Conservation (phyloP, 2,113 vertebrate genomes). For the Odocoileus virginianus region DNA sequence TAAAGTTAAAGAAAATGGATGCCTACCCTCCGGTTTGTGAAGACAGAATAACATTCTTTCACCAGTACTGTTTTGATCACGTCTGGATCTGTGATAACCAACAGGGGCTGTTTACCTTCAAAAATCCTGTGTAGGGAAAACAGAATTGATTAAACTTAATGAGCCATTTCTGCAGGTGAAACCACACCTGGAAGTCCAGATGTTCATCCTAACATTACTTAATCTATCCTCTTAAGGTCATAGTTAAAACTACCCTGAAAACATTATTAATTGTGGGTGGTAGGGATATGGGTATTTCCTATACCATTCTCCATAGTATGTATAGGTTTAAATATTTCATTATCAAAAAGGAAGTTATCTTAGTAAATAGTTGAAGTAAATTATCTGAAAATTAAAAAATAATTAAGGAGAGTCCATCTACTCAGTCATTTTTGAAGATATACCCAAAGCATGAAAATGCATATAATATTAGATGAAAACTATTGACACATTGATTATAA, state of each 20-base stretch:
- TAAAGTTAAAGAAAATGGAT: background rate
- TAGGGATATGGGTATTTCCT: background rate
- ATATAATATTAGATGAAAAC: background rate
- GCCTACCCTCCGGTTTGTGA: background rate
- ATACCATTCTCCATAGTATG: background rate
- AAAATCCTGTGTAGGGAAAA: slow-evolving; percentile 76
- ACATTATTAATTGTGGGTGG: background rate
- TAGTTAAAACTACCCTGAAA: background rate
- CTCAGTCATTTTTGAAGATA: background rate
- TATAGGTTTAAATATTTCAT: background rate
- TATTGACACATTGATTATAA: background rate
- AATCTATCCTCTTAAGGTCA: background rate
- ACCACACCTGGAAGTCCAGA: background rate
- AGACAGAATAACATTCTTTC: background rate
- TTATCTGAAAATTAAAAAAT: background rate
- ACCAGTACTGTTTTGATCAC: background rate
- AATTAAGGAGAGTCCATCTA: background rate
- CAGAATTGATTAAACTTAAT: background rate
- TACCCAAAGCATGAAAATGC: background rate
- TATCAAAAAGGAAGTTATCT: background rate
- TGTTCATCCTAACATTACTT: background rate
- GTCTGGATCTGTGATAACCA: background rate
- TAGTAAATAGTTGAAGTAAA: background rate
- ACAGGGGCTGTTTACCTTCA: slow-evolving; percentile 72
- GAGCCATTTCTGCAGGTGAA: background rate